phyloP scores from a whole-genome alignment of 2,888 invertebrate species.

The Plagiodera versicolora region DNA sequence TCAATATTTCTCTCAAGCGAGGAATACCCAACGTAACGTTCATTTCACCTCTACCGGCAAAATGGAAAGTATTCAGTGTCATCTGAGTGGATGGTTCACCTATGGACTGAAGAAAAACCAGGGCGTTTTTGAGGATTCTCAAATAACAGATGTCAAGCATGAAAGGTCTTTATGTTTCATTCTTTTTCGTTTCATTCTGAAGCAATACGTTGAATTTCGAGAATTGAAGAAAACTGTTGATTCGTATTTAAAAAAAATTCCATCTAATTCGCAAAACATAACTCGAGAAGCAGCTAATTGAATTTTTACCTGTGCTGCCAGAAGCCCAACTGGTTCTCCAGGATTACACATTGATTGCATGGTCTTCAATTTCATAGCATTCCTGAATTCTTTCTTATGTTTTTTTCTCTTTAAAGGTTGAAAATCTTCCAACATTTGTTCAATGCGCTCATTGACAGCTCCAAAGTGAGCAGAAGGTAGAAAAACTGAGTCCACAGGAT shows the following conservation, averaged over 20 bases:
- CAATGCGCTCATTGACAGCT: constrained; percentile 80
- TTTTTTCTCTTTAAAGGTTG: constrained; percentile 47
- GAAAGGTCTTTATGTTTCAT: background rate
- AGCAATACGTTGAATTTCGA: too few species aligned
- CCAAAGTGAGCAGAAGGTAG: constrained; percentile 80
- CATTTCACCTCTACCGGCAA: constrained; percentile 99
- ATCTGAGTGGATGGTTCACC: constrained; percentile 99
- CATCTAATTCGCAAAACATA: too few species aligned
- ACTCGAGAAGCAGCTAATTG: too few species aligned
- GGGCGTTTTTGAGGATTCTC: background rate
- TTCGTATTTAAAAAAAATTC: too few species aligned
- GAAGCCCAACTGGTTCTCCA: constrained; percentile 93
- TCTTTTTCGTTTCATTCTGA: too few species aligned
- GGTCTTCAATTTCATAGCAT: constrained; percentile 75
- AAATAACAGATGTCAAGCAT: background rate
- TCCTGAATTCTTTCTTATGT: constrained; percentile 56
- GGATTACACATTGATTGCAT: constrained; percentile 79
- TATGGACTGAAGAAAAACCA: constrained; percentile 65
- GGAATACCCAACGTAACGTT: constrained; percentile 99
- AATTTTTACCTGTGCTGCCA: constrained; percentile 79
- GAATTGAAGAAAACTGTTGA: too few species aligned
- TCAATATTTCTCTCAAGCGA: constrained; percentile 91
- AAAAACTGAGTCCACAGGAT: constrained; percentile 71
- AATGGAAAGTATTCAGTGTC: constrained; percentile 99
- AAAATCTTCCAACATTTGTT: constrained; percentile 67